Base-by-base conservation (phyloP, 2,113 vertebrate genomes). In the Grantiella picta region DNA sequence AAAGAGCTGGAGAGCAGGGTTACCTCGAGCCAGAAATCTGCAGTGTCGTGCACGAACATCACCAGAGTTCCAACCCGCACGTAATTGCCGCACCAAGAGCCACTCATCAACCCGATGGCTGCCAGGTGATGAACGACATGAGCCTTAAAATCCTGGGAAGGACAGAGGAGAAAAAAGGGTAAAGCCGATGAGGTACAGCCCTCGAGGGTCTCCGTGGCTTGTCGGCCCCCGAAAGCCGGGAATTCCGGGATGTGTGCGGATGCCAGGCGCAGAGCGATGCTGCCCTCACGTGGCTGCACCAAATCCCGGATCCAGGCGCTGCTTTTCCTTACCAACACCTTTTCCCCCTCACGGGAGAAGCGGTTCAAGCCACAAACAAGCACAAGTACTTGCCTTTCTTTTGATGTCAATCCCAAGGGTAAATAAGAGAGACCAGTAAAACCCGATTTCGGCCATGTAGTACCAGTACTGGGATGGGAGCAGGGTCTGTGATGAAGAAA, bases 391-490 rank as follows among this genome's bases (percentile, higher is more conserved):
- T 94, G 98, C 99, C 99, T 99, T 99, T 75, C 99, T 98, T 94
- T 97, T 99, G 79, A 96, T 97, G 95, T 99, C 99, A n/a, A 98
- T 98, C 13, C 99, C 97, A 5, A 99, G 97, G 4, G 99, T 99
- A 86, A 99, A 98, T 54, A 99, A 54, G 16, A 99, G 98, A 35
- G 99, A 99, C 94, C 97, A 98, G 73, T 99, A 99, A 95, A 99
- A 99, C 61, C 99, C 98, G 94, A 99, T 98, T 96, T 99, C 99
- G 82, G 98, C 52, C 89, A 99, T 97, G 94, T 99, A 99, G 96
- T 99, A 99, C 99, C 99, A 99, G 89, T 99, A 99, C 73, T 99
- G 99, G 23, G 99, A 99, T 1, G 98, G 96, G 92, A 99, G 97
- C 98, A 99, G 53, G 23, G 98, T 97, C 99, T 99, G 96, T 12